Evolutionary conservation across 2,888 invertebrate species (phyloP), one percentile per base, ranked within the genome.

Genomic region (Cerceris rybyensis): DNA sequence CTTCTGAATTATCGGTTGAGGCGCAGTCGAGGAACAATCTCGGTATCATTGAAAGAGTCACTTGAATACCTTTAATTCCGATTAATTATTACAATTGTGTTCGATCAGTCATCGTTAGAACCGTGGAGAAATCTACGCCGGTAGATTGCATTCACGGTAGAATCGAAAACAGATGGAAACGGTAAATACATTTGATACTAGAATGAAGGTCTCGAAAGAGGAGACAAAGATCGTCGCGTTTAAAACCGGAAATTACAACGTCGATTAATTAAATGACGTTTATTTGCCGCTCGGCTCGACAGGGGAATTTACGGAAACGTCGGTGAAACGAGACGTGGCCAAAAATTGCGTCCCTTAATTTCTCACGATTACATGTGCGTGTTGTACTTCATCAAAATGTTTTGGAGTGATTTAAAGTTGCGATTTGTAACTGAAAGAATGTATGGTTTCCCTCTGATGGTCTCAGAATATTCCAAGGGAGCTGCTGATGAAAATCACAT

Each of bases 1-100:
- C 16, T 0, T 8, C n/a, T 28, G 28, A 13, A 67, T 60, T 59
- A 57, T 9, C 59, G 8, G 46, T 50, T 39, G 50, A 49, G 66
- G 16, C 70, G 57, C 42, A 13, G 11, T n/a, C 50, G 49, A 9
- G 46, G 17, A 11, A 43, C 13, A 11, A 1, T 13, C 46, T 46
- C 46, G 11, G 9, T 11, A 11, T 11, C 11, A 5, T 46, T 11
- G 46, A n/a, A 52, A 13, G 52, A 52, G n/a, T 46, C 46, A 11
- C 46, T 46, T 46, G 8, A 46, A 11, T 46, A 11, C 8, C 8
- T 6, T 11, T 46, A 11, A 11, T 46, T 46, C 9, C 46, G 11
- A 46, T 11, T 28, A 28, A 28, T 28, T 28, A 28, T 28, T 28
- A 28, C 28, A 28, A 28, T 28, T 28, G 28, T 28, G 28, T 28